Evolutionary conservation across 2,797 vertebrate species (phyloP), one percentile per base, ranked within the genome.

Genomic region (Spatula versicolor): DNA sequence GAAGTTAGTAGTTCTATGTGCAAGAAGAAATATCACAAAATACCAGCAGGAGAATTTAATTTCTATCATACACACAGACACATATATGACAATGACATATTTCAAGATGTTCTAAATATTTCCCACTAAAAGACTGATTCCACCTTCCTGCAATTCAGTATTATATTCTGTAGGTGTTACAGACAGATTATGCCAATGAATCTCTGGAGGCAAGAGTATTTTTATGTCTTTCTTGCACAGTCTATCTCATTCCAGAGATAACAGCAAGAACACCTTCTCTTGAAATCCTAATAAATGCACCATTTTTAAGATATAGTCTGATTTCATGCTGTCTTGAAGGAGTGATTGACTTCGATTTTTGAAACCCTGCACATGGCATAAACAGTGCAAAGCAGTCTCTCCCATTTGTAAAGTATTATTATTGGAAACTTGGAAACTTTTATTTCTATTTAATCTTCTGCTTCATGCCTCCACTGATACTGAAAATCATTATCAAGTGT

Each of bases 401-500:
- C 18, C 18, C 2, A 1, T 75, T 68, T 50, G 5, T 84, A 66
- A 79, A 73, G 72, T 81, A 86, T 37, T 86, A 66, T 67, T 81
- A 52, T 83, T 90, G 82, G 23, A 15, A 72, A 72, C 60, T 76
- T 83, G 50, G 55, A 88, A 88, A 55, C 4, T 67, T 95, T 71
- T 79, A 80, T 84, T 89, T 89, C 52, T 75, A 48, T 60, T 78
- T 94, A 69, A 86, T 88, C 60, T 81, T 84, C 30, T 93, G n/a
- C 35, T 68, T 92, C n/a, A n/a, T 76, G 35, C 43, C 63, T 82
- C 60, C 11, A 31, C n/a, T 79, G 83, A 83, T 90, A 79, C 18
- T 71, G 77, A 89, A 88, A 94, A 94, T 73, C 75, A 39, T 85
- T 95, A 78, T 37, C 77, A 72, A 91, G 75, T 91, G 67, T n/a